Evolutionary conservation across 2,888 invertebrate species (phyloP), one percentile per base, ranked within the genome.

Genomic region (Oscheius myriophilus): DNA sequence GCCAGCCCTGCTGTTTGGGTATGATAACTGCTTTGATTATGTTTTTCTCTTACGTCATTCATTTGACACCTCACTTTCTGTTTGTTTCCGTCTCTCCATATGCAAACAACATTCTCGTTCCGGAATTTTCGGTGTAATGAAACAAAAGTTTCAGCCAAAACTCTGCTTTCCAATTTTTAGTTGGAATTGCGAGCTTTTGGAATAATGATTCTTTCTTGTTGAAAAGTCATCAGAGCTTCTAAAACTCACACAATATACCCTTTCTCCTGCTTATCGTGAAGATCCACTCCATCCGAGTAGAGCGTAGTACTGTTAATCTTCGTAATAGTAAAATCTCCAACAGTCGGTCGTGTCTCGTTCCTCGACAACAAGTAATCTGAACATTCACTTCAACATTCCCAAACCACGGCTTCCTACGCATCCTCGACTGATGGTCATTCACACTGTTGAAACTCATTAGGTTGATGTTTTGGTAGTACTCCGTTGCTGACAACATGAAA

Each of bases 251-350:
- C 21, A 23, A 52, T 42, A 1, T 18, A 49, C 14, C 21, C 41
- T 23, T 25, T 46, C 16, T 9, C 2, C 14, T 45, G 16, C 25
- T 25, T 42, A 4, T 52, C 42, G 16, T 16, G 23, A n/a, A 63
- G 23, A 14, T 63, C 52, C 21, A 49, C 39, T 14, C 63, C 63
- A 42, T 63, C 63, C 7, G 42, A 52, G 49, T 49, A 63, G 14
- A 42, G 39, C n/a, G 53, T 52, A 2, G 52, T 63, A 16, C 52
- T 63, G 42, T 51, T 63, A n/a, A 63, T 63, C 18, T 49, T 53
- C 9, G 52, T 2, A n/a, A 63, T 42, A 21, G 52, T 63, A 23
- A 63, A 63, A 42, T 63, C 53, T 3, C 63, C 53, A 2, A 63
- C 14, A 2, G 63, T 63, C 3, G 52, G 63, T 11, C 63, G 52